Evolutionary conservation across 2,113 vertebrate genomes (phyloP), one percentile per base, ranked within the genome.

Genomic region (Egretta garzetta): DNA sequence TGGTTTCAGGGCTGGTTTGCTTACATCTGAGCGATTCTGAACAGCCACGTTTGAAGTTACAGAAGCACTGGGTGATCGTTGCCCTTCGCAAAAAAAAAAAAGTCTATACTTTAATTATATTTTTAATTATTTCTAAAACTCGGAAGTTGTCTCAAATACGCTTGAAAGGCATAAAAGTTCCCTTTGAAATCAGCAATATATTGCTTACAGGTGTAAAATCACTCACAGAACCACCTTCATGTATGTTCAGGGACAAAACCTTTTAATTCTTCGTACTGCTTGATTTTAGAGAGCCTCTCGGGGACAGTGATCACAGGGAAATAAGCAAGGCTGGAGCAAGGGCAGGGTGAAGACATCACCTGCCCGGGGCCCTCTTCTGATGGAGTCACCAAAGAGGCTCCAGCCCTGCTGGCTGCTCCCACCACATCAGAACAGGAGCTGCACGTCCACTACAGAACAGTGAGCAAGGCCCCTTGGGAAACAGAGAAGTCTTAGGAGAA

Each of bases 271-370:
- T 22, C 1, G 0, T 53, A 8, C 39, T 76, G 27, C 13, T 80
- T 0, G 0, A 18, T 83, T 84, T 67, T 28, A 35, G 53, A 70
- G 75, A 63, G 47, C 23, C 30, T 35, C 39, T 52, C 0, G 0
- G 79, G 52, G 14, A 16, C 50, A 28, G 30, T 37, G 58, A 33
- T 52, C 33, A 8, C 0, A 2, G 30, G 32, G 43, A 62, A 60
- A 70, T 13, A 22, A 93, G 19, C 43, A 32, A 50, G 28, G 23
- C 33, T 81, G 74, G 53, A 58, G 27, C 35, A 60, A 86, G 41
- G 21, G n/a, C 6, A 33, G 45, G 26, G 58, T 58, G 63, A 87
- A 77, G 73, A 62, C 23, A 23, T 9, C 2, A 1, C 3, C 0
- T 28, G 16, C 49, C 47, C 1, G 1, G 19, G 32, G 45, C 13